Evolutionary conservation across 2,797 vertebrate genomes (phyloP), one percentile per base, ranked within the genome.

Genomic region (Buceros bicornis): DNA sequence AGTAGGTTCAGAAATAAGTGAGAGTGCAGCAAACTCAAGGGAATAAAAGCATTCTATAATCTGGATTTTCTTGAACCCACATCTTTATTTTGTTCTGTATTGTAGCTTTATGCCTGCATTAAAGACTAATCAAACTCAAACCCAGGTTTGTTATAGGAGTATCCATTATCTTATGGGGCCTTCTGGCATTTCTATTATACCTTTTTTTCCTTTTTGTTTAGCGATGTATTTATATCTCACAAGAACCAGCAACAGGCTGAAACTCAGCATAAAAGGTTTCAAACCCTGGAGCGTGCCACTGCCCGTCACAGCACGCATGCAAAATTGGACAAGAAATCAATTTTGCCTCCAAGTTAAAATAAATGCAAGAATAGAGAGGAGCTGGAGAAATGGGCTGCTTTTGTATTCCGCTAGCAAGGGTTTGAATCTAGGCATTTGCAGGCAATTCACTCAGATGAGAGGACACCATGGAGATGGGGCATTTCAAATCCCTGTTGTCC

Each of bases 241-340:
- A 90, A 90, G 86, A 97, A 79, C 67, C 82, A 57, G 92, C 93
- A 90, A 93, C 79, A 95, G 86, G 76, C 82, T 93, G 88, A 87
- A 97, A 92, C 76, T 47, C 86, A 65, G 82, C 37, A 50, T 91
- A 85, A 96, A 87, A 97, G 93, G 73, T 80, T 95, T 93, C 86
- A 93, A 73, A 89, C 74, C 94, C 94, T 60, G 87, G 40, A 96
- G 95, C 87, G 0, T 88, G 86, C 54, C 72, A 82, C 71, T 91
- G 90, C 93, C 76, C 87, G 92, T 82, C 70, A 81, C 54, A 94
- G 81, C 82, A 73, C 50, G 83, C 22, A 1, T 73, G 91, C 89
- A 87, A 88, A 92, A 88, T 57, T 1, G 0, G 33, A 91, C 3
- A 3, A 91, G 76, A 97, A 91, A 96, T 95, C 82, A 73, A 86